Evolutionary conservation across 1,140 invertebrate species (phyloP).

Genomic region (Ylistrum balloti): DNA sequence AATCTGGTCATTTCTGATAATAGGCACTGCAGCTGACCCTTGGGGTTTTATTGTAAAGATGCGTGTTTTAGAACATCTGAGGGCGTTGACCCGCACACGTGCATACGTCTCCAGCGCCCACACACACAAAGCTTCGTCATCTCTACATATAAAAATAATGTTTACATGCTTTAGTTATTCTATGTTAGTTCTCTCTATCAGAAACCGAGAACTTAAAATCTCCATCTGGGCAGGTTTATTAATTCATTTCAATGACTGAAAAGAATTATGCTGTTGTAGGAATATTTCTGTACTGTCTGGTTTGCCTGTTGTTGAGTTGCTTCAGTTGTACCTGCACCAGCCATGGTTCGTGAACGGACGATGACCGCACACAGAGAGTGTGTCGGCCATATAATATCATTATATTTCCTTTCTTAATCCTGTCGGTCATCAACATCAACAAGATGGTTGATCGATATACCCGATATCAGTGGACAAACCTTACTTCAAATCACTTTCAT

Average conservation of each 20-base stretch:
- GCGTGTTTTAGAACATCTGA: neutral
- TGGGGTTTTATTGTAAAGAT: neutral
- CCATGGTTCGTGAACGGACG: constrained; percentile 8
- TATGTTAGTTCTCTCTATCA: too few relatives aligned
- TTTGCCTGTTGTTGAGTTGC: neutral
- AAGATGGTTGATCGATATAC: neutral
- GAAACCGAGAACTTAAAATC: too few relatives aligned
- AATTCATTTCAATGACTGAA: too few relatives aligned
- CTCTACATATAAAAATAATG: too few relatives aligned
- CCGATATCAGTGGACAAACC: neutral
- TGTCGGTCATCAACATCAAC: neutral
- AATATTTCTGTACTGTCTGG: too few relatives aligned
- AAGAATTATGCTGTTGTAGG: too few relatives aligned
- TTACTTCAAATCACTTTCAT: neutral
- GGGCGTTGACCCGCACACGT: constrained; percentile 8
- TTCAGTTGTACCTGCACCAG: neutral
- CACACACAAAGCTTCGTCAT: neutral
- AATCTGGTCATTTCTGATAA: neutral
- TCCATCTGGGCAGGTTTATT: too few relatives aligned
- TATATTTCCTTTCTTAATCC: constrained; percentile 35
- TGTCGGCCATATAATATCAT: neutral
- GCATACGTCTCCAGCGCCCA: neutral
- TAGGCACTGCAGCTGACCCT: neutral
- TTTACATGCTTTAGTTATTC: too few relatives aligned
- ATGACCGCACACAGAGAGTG: neutral